Percentiles rank a stretch among this genome's conserved stretches.
Conservation (phyloP, 2,797 vertebrate genomes). For the Cetoscarus ocellatus region DNA sequence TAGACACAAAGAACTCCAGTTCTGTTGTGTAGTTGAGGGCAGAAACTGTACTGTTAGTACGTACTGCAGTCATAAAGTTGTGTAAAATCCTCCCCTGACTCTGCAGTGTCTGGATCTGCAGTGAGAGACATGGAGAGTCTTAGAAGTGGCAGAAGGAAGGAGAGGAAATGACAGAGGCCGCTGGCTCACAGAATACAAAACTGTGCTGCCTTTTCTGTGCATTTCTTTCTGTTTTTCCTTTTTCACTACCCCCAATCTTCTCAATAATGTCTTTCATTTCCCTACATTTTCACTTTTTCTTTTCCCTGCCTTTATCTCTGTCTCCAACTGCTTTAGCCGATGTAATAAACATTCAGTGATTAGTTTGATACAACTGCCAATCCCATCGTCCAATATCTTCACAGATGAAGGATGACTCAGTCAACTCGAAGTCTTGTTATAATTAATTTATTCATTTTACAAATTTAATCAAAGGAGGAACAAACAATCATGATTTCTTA, state of each 20-base stretch:
- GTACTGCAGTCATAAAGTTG: slow-evolving; percentile 24
- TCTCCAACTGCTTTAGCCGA: too few species aligned
- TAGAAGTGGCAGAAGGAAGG: slow-evolving; percentile 2
- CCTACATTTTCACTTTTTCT: background rate
- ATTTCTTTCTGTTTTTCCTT: too few species aligned
- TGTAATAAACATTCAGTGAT: too few species aligned
- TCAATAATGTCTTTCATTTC: background rate
- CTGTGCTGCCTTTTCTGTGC: background rate
- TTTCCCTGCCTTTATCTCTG: background rate
- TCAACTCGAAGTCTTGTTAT: too few species aligned
- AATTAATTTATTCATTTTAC: too few species aligned
- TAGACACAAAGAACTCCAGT: background rate
- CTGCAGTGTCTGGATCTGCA: slow-evolving; percentile 44
- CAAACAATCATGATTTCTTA: too few species aligned
- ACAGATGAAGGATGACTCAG: too few species aligned
- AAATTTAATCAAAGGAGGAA: too few species aligned
- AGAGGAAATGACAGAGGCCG: slow-evolving; percentile 2
- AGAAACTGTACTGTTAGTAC: slow-evolving; percentile 11
- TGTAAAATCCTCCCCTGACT: slow-evolving; percentile 33
- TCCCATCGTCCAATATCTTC: too few species aligned
- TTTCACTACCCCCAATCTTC: background rate
- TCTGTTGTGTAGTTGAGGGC: background rate
- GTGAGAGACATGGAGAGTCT: slow-evolving; percentile 31
- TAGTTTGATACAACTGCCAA: too few species aligned
- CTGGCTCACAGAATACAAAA: background rate